Evolutionary conservation across 2,113 vertebrate genomes (phyloP), one percentile per base, ranked within the genome.

Genomic region (Diadophis punctatus): DNA sequence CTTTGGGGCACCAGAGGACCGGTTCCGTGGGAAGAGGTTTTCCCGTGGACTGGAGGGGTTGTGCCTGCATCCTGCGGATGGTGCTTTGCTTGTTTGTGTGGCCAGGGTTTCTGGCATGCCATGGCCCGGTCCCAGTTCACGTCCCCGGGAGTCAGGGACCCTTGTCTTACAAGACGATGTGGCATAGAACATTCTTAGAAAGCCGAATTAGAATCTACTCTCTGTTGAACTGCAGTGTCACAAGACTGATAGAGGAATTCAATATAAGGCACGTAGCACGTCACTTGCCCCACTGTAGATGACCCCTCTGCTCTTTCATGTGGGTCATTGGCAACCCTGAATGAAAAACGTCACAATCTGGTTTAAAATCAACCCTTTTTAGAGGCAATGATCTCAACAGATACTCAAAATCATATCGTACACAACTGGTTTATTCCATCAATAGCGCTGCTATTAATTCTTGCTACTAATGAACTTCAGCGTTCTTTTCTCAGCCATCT

Each of bases 221-320:
- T 94, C 90, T 92, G 20, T 56, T 89, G 89, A 39, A 53, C 94
- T 92, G 95, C 11, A 95, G 91, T 92, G 92, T 74, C 90, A 95
- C 95, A 94, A 43, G 92, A 74, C 2, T 3, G 90, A 88, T 39
- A 84, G 68, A 80, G 68, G 34, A 34, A 80, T 80, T 39, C 68
- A 39, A 20, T 8, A 74, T 18, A 80, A 80, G 68, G 34, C 23
- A 18, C 18, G 63, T 88, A 18, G 90, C 84, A 90, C 63, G 93
- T 87, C 91, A 95, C 89, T 58, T 94, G 11, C 92, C 91, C 60
- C 93, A 39, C 3, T 11, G 30, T 9, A 56, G 20, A 27, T 27
- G 3, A 84, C 46, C 18, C 34, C 25, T 23, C 0, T 8, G 18
- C 1, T 58, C 74, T 90, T 34, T n/a, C 68, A 20, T 3, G n/a